Conservation (phyloP, 2,797 vertebrate species). For the Schizothorax lantsangensis region DNA sequence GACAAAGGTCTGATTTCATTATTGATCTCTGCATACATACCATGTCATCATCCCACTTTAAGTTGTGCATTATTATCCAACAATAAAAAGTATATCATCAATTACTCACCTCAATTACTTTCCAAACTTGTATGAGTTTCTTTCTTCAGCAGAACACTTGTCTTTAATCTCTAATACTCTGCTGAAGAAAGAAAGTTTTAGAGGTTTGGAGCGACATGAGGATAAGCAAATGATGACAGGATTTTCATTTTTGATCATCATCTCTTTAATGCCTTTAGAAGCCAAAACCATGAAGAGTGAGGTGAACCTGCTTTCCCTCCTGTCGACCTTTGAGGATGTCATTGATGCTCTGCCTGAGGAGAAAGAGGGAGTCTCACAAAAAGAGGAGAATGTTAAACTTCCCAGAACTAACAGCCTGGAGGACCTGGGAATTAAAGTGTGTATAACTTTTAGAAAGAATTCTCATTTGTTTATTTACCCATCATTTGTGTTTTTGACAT, state of each 20-base stretch:
- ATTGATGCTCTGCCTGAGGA: slow-evolving; percentile 68
- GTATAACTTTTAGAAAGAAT: background rate
- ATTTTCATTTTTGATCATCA: background rate
- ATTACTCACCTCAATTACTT: background rate
- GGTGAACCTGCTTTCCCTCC: slow-evolving; percentile 79
- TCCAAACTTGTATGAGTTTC: background rate
- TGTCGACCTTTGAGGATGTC: slow-evolving; percentile 75
- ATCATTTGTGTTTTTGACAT: background rate
- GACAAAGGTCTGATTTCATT: slow-evolving; percentile 76
- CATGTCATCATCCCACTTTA: background rate
- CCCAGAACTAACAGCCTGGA: slow-evolving; percentile 88
- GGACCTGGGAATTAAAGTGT: slow-evolving; percentile 87
- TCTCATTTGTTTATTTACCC: background rate
- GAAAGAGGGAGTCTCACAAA: slow-evolving; percentile 63
- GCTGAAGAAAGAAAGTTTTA: too few species aligned
- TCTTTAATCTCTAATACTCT: too few species aligned
- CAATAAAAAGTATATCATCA: background rate
- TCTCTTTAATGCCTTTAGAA: slow-evolving; percentile 63
- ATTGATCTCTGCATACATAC: background rate
- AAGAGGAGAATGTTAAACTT: slow-evolving; percentile 65
- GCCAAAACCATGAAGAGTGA: slow-evolving; percentile 70
- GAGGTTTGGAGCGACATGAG: background rate
- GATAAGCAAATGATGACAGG: background rate
- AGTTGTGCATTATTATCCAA: background rate
- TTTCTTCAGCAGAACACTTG: background rate